Conservation (phyloP, 2,797 vertebrate species). For the Mormyrus proboscirostris region DNA sequence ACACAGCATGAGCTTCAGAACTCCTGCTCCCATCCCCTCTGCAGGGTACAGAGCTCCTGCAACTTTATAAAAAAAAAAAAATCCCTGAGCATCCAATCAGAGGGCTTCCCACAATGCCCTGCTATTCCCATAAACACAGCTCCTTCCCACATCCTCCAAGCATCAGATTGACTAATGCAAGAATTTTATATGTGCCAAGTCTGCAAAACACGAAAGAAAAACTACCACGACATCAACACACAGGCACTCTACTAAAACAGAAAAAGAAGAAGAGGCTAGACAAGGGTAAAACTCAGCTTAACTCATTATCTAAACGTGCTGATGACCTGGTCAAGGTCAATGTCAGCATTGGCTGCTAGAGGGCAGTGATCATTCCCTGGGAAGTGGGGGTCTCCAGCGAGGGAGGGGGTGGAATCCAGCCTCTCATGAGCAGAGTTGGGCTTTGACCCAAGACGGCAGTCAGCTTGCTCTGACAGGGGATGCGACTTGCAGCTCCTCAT, state of each 20-base stretch:
- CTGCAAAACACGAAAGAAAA: not conserved
- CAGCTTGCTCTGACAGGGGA: not conserved
- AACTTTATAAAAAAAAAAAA: not conserved
- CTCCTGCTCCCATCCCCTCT: not conserved
- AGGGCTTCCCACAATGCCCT: not conserved
- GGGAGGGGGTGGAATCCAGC: not conserved
- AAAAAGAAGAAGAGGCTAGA: not conserved
- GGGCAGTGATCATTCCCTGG: not conserved
- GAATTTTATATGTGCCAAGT: not conserved
- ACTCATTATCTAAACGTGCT: not conserved
- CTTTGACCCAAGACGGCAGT: not conserved
- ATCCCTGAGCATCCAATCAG: slow-evolving; percentile 20
- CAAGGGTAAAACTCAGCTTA: not conserved
- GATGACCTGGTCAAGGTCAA: not conserved
- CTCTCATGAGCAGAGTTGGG: not conserved
- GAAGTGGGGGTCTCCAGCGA: not conserved
- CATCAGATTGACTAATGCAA: not conserved
- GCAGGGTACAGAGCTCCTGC: not conserved
- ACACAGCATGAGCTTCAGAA: not conserved
- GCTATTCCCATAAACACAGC: not conserved
- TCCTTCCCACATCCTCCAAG: not conserved
- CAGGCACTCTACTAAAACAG: not conserved
- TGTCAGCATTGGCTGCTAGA: not conserved
- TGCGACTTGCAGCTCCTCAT: not conserved
- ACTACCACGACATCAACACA: not conserved